These are phyloP conservation scores for Rhagium mordax DNA, from an alignment of 2,888 invertebrate species.

Conservation along the genomic window DNA sequence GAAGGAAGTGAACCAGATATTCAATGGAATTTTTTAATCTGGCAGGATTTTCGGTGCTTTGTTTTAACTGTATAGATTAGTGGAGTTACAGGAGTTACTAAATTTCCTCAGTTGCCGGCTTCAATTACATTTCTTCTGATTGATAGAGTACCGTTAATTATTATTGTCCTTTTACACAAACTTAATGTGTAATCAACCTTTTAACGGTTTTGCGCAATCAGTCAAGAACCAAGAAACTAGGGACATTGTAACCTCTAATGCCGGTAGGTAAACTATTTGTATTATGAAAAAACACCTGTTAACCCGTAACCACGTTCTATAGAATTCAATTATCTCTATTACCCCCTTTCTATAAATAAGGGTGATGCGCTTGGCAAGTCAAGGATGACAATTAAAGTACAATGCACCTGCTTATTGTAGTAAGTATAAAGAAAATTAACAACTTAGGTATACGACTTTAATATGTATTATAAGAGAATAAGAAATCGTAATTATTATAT, in stretches of 20 bases:
- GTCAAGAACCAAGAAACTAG: background rate
- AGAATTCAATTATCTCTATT: constrained; percentile 43
- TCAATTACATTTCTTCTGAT: no score
- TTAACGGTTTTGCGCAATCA: background rate
- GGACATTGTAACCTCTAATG: background rate
- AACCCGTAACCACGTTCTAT: constrained; percentile 32
- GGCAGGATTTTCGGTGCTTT: no score
- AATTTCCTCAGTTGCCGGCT: no score
- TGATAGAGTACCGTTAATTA: background rate
- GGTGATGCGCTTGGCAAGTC: constrained; percentile 56
- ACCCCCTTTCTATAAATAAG: constrained; percentile 42
- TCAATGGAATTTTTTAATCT: no score
- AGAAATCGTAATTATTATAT: constrained; percentile 11
- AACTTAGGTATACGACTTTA: constrained; percentile 32
- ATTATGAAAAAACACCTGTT: constrained; percentile 26
- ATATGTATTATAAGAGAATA: constrained; percentile 17
- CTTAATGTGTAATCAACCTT: background rate
- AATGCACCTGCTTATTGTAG: constrained; percentile 53
- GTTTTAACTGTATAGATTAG: no score
- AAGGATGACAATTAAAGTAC: constrained; percentile 48
- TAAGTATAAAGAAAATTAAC: constrained; percentile 48
- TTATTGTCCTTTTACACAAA: background rate
- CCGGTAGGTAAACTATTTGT: background rate
- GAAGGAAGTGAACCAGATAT: no score
- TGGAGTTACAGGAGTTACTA: no score